These are phyloP conservation scores for Regulus satrapa DNA, from an alignment of 2,113 vertebrate genomes.

Conservation along the genomic window DNA sequence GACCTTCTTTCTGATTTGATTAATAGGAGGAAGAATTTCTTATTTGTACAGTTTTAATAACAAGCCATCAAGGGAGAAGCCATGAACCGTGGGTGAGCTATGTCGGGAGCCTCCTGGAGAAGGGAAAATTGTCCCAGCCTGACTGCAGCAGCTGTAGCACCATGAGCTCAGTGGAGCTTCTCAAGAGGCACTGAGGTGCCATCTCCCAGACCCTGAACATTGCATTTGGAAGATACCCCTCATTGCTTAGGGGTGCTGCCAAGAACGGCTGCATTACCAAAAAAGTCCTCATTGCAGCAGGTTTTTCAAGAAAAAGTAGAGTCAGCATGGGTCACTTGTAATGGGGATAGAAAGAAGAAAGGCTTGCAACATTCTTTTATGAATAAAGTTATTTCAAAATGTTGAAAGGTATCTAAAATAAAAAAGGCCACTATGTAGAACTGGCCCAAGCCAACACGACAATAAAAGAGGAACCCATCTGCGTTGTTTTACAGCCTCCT, in stretches of 20 bases:
- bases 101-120: background rate
- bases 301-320: background rate
- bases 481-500: background rate
- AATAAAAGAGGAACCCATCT: background rate
- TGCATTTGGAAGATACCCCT: background rate
- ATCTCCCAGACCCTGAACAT: rapidly evolving
- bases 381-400: background rate
- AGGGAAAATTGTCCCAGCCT: background rate
- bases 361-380: background rate
- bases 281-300: background rate
- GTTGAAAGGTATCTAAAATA: background rate
- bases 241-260: background rate
- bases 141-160: background rate
- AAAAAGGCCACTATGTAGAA: background rate
- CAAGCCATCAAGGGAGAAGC: background rate
- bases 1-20: background rate
- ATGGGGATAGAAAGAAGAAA: background rate
- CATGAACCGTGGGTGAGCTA: background rate
- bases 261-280: background rate
- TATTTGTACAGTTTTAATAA: background rate
- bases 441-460: background rate
- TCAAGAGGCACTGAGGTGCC: background rate
- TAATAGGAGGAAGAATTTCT: background rate
- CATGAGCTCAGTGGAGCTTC: background rate
- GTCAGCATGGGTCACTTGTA: background rate